Evolutionary conservation across 1,140 invertebrate species (phyloP).

Genomic region (silkworm (Bombyx mori)): ASM3026992v2 NC_085133.1:8787001-8787500

Average conservation of each 20-base stretch:
- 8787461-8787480: conserved; percentile 74
- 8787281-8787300: conserved; percentile 62
- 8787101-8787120: conserved; percentile 75
- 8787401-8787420: conserved; percentile 59
- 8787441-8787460: conserved; percentile 37
- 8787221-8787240: conserved; percentile 59
- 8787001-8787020: conserved; percentile 95
- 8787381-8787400: conserved; percentile 70
- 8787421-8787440: conserved; percentile 38
- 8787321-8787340: conserved; percentile 75
- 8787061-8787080: conserved; percentile 43
- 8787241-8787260: conserved; percentile 56
- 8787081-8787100: conserved; percentile 31
- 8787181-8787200: conserved; percentile 55
- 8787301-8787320: conserved; percentile 44
- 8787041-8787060: conserved; percentile 54
- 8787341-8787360: conserved; percentile 52
- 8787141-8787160: conserved; percentile 89
- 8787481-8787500: conserved; percentile 72
- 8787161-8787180: conserved; percentile 81
- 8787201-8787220: conserved; percentile 65
- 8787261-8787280: conserved; percentile 58
- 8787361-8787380: conserved; percentile 75
- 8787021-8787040: conserved; percentile 70
- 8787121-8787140: conserved; percentile 91